Conservation (phyloP, 2,797 vertebrate genomes). For the Lepus oiostolus region DNA sequence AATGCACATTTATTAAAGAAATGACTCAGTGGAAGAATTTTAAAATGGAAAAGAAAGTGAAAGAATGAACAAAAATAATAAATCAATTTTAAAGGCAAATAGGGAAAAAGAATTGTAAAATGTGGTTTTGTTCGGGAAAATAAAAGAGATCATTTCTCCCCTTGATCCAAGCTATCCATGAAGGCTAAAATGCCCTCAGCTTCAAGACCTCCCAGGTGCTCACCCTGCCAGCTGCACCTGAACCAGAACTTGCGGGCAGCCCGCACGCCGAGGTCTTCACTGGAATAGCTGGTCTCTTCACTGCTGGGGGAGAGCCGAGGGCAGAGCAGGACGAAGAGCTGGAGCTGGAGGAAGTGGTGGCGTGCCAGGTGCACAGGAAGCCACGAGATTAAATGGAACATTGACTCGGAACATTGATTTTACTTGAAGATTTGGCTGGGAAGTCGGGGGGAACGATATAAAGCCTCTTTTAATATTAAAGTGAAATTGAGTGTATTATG, state of each 20-base stretch:
- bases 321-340: neutral
- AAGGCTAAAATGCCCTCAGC: neutral
- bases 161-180: neutral
- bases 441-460: neutral
- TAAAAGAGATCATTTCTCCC: neutral
- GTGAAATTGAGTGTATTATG: slow-evolving; percentile 11
- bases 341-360: neutral
- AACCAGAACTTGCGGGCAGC: neutral
- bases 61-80: neutral
- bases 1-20: neutral
- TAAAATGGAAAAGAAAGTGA: slow-evolving; percentile 3
- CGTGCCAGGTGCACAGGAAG: neutral
- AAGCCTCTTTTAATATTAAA: slow-evolving; percentile 28
- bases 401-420: neutral
- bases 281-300: slow-evolving; percentile 30
- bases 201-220: neutral
- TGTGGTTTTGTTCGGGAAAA: neutral
- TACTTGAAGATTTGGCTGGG: neutral
- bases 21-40: neutral
- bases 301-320: neutral
- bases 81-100: neutral
- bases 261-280: neutral
- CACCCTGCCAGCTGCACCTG: neutral
- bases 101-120: neutral
- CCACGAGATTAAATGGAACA: neutral